Conservation (phyloP, 2,113 vertebrate species). For the Gymnocephalus cernua region DNA sequence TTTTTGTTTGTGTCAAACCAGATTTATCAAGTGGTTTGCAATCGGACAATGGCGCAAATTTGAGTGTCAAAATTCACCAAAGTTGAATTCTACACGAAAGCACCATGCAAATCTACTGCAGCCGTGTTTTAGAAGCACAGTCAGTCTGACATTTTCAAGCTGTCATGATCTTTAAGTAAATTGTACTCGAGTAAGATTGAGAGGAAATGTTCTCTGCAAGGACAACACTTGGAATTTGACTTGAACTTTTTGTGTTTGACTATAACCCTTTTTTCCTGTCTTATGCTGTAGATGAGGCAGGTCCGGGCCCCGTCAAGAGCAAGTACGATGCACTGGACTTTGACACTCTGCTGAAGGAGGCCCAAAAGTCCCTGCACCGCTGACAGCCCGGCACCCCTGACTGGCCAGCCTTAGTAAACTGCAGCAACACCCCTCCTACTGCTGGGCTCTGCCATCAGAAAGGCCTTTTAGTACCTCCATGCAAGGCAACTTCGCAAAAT, state of each 20-base stretch:
- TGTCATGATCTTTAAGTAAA: no score
- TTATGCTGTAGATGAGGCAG: constrained; percentile 86
- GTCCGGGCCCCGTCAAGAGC: constrained; percentile 91
- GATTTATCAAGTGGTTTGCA: neutral
- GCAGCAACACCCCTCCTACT: constrained; percentile 59
- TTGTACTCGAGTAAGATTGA: neutral
- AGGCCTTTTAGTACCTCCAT: constrained; percentile 90
- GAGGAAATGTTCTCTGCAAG: neutral
- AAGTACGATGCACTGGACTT: constrained; percentile 99
- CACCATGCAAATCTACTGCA: neutral
- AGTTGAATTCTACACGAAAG: no score
- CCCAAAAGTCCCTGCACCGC: constrained; percentile 97
- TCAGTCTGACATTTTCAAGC: neutral
- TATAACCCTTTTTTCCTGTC: neutral
- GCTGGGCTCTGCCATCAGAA: constrained; percentile 54
- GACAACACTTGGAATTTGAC: neutral
- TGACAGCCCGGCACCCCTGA: constrained; percentile 84
- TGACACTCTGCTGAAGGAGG: constrained; percentile 98
- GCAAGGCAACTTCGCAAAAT: constrained; percentile 95
- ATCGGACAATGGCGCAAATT: neutral
- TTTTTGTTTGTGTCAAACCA: neutral
- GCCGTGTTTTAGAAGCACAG: neutral
- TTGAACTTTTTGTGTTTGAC: neutral
- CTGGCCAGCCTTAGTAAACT: constrained; percentile 73
- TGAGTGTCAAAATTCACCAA: neutral